A percentile compares a stretch with the other conserved stretches of the same genome.
These are phyloP conservation scores for Bugula neritina DNA, from an alignment of 2,888 invertebrate species.

Conservation along the genomic window DNA sequence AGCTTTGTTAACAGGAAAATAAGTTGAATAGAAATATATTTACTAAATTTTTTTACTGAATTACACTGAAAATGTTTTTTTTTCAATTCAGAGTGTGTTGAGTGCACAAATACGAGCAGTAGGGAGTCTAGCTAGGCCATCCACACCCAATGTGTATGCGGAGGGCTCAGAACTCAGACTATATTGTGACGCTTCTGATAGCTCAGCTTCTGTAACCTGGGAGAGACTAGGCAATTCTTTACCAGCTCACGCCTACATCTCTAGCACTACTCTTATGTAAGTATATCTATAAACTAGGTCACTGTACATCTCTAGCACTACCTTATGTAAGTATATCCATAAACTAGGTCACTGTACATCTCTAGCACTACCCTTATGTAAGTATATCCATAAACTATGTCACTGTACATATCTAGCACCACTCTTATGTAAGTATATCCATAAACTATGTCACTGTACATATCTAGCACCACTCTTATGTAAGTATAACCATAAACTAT, in stretches of 20 bases:
- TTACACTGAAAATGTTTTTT: no score
- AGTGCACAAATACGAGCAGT: neutral
- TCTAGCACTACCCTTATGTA: neutral
- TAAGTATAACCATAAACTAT: slow-evolving; percentile 1
- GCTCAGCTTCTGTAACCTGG: slow-evolving; percentile 60
- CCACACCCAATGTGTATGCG: neutral
- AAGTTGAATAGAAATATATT: no score
- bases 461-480: neutral
- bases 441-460: no score
- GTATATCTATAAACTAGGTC: no score
- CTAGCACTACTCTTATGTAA: slow-evolving; percentile 4
- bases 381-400: no score
- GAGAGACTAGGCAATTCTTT: slow-evolving; percentile 56
- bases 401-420: slow-evolving; percentile 34
- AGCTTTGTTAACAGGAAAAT: no score
- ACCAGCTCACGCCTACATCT: slow-evolving; percentile 36
- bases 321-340: slow-evolving; percentile 4
- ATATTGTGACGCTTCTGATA: neutral
- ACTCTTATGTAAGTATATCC: neutral
- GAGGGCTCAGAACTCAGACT: neutral
- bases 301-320: slow-evolving; percentile 33
- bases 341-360: no score
- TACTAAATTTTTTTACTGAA: no score
- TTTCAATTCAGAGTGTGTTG: neutral
- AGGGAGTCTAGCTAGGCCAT: neutral